phyloP scores from a whole-genome alignment of 2,797 vertebrate species.

The Acrocephalus scirpaceus region DNA sequence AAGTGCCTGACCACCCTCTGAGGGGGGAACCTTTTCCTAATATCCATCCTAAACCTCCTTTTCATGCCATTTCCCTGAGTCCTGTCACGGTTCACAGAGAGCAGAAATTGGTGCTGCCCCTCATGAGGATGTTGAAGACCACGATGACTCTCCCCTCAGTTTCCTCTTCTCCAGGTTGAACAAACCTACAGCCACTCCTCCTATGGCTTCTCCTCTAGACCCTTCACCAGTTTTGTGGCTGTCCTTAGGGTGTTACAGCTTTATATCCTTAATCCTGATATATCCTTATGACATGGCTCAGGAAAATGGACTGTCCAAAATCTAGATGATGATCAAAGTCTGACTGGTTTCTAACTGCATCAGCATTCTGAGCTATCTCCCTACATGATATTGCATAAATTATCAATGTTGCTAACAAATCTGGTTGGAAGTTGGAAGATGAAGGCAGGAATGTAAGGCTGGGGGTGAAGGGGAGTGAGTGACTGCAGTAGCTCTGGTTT shows the following conservation, averaged over 20 bases:
- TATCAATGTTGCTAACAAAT: not conserved
- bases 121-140: not conserved
- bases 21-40: not conserved
- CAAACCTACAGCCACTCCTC: not conserved
- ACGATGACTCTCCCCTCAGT: rapidly evolving
- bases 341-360: not conserved
- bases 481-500: not conserved
- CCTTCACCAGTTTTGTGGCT: not conserved
- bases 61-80: not conserved
- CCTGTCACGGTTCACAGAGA: not conserved
- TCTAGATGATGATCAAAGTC: not conserved
- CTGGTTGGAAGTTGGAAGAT: not conserved
- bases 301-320: not conserved
- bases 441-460: not conserved
- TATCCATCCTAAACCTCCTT: not conserved
- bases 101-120: not conserved
- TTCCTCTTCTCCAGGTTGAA: not conserved
- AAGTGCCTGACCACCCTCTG: not conserved
- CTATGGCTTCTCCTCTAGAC: not conserved
- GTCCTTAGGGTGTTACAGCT: not conserved
- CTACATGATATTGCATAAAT: not conserved
- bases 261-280: not conserved
- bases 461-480: not conserved
- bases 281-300: not conserved
- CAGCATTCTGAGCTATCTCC: not conserved